These are phyloP conservation scores for Turnix velox DNA, from an alignment of 2,113 vertebrate genomes.

Conservation along the genomic window DNA sequence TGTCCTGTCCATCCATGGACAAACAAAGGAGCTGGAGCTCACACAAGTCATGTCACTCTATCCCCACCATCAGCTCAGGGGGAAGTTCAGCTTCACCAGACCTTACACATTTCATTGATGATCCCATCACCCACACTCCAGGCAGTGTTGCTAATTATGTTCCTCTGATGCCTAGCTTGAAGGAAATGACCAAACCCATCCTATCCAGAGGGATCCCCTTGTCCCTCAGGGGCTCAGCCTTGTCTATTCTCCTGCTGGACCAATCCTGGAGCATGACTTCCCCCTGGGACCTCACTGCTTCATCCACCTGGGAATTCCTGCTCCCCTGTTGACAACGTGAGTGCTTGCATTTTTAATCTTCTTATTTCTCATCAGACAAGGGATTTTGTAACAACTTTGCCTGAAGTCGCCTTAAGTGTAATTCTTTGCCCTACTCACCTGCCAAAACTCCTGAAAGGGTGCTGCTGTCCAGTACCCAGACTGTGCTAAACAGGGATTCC, in stretches of 20 bases:
- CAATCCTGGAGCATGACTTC: accelerated
- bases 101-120: background rate
- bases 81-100: background rate
- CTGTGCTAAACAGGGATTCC: background rate
- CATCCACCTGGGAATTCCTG: background rate
- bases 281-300: background rate
- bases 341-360: background rate
- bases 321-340: background rate
- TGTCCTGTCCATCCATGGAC: accelerated
- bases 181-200: background rate
- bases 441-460: background rate
- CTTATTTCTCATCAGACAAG: accelerated
- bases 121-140: accelerated
- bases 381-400: background rate
- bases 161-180: background rate
- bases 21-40: background rate
- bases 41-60: background rate
- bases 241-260: accelerated
- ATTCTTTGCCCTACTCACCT: constrained; percentile 4
- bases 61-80: accelerated
- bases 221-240: background rate
- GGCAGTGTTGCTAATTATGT: background rate
- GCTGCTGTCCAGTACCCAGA: background rate
- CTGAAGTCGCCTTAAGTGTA: background rate
- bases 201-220: accelerated